Conservation (phyloP, 1,140 invertebrate species). For the Bombus waltoni region DNA sequence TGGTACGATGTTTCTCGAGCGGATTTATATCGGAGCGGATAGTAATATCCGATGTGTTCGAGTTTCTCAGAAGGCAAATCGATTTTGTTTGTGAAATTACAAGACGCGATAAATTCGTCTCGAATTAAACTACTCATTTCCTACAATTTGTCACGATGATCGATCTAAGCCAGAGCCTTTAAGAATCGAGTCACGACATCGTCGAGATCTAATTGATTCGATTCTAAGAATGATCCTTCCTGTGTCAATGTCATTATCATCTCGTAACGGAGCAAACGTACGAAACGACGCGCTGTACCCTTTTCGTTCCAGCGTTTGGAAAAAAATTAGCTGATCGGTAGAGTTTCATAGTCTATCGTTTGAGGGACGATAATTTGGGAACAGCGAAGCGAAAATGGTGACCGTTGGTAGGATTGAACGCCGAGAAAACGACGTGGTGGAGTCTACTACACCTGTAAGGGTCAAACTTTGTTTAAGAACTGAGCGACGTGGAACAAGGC, state of each 20-base stretch:
- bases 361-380: not conserved
- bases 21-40: no score
- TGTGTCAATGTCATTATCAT: not conserved
- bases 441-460: not conserved
- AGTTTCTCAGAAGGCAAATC: no score
- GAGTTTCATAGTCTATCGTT: not conserved
- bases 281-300: not conserved
- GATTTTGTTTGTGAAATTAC: no score
- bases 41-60: not conserved
- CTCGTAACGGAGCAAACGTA: no score
- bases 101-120: no score
- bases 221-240: not conserved
- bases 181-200: not conserved
- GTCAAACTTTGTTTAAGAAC: slow-evolving; percentile 43
- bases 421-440: not conserved
- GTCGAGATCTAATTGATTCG: not conserved
- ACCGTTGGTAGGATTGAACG: not conserved
- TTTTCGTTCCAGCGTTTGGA: not conserved
- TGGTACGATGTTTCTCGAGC: not conserved
- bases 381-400: not conserved
- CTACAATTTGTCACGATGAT: no score
- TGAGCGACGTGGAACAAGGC: not conserved
- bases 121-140: no score
- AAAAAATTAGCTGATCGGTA: not conserved
- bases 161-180: no score